Evolutionary conservation across 2,113 vertebrate genomes (phyloP).

Genomic region (Mormyrus lacerda): DNA sequence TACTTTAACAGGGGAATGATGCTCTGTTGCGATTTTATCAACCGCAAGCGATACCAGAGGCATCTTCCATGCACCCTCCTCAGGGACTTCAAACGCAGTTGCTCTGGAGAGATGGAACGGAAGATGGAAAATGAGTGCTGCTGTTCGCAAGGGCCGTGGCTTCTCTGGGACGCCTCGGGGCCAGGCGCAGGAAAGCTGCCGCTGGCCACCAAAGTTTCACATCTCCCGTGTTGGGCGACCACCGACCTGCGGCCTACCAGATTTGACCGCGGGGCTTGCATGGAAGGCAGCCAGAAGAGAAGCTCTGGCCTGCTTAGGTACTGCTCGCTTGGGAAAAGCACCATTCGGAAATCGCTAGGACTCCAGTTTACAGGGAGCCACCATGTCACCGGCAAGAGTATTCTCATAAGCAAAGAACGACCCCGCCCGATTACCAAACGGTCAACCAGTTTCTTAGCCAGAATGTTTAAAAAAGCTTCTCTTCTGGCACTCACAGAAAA

Average conservation of each 20-base stretch:
- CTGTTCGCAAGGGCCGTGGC: neutral
- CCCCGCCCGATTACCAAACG: neutral
- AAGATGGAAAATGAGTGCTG: constrained; percentile 3
- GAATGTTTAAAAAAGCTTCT: neutral
- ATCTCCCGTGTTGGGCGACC: neutral
- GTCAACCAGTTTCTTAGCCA: neutral
- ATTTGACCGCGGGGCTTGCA: neutral
- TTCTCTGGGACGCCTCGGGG: neutral
- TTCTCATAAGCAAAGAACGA: neutral
- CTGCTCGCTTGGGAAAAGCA: neutral
- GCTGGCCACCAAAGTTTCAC: neutral
- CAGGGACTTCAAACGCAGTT: constrained; percentile 91
- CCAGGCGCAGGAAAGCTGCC: neutral
- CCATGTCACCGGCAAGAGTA: neutral
- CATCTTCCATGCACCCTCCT: constrained; percentile 91
- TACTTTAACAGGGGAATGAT: constrained; percentile 90
- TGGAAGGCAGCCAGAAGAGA: neutral
- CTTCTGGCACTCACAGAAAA: neutral
- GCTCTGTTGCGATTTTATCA: constrained; percentile 92
- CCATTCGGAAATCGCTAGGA: neutral
- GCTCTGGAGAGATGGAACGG: constrained; percentile 64
- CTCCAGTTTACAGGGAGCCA: neutral
- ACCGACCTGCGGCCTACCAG: neutral
- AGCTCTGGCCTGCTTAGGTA: neutral
- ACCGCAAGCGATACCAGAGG: constrained; percentile 88